Evolutionary conservation across 2,888 invertebrate genomes (phyloP).

Genomic region (Xylota sylvarum): DNA sequence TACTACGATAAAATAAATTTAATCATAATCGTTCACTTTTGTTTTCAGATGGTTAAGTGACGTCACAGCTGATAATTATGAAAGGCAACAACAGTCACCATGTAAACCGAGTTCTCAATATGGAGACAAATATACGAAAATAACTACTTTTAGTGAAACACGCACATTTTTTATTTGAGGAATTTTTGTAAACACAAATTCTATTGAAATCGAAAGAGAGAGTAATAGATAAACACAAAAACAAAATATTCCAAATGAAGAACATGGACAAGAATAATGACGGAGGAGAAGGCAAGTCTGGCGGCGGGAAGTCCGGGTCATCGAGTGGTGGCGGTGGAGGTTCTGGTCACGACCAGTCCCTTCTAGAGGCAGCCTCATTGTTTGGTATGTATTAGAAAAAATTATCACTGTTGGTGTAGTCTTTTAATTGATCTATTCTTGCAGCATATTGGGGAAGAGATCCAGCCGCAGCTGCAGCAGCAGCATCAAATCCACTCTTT

Average conservation of each 20-base stretch:
- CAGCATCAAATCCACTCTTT: constrained; percentile 84
- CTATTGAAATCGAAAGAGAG: constrained; percentile 26
- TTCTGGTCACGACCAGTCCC: constrained; percentile 88
- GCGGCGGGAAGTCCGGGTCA: constrained; percentile 84
- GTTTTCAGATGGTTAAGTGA: constrained; percentile 57
- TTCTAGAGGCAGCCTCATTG: constrained; percentile 92
- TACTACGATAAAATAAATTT: not conserved
- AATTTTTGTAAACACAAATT: constrained; percentile 21
- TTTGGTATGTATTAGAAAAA: constrained; percentile 86
- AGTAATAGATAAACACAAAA: constrained; percentile 22
- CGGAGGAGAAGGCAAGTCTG: constrained; percentile 84
- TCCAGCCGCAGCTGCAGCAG: constrained; percentile 84
- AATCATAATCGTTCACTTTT: not conserved
- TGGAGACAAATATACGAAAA: constrained; percentile 73
- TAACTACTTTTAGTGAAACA: constrained; percentile 55
- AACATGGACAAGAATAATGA: constrained; percentile 93
- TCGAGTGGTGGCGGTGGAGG: constrained; percentile 80
- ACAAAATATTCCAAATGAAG: constrained; percentile 78
- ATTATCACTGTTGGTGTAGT: constrained; percentile 83
- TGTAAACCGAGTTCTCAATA: constrained; percentile 61
- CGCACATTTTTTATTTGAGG: constrained; percentile 51
- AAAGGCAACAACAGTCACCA: constrained; percentile 39
- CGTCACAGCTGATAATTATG: constrained; percentile 50
- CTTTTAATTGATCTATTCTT: constrained; percentile 76
- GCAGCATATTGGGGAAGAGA: constrained; percentile 93